Percentiles rank a stretch among this genome's conserved stretches.
phyloP scores from a whole-genome alignment of 1,140 invertebrate genomes.

The Eciton burchellii region DNA sequence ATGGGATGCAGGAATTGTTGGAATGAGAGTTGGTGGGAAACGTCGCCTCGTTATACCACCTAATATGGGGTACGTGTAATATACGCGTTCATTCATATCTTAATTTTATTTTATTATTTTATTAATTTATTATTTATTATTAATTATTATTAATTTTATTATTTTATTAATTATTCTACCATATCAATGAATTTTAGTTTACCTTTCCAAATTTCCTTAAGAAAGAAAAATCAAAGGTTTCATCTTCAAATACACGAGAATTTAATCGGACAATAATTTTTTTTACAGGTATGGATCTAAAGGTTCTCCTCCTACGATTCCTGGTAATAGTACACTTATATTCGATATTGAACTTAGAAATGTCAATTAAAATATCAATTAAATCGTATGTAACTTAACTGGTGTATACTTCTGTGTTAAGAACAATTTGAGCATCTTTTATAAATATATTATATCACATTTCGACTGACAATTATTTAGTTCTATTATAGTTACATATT shows the following conservation, averaged over 20 bases:
- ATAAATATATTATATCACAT: too few relatives aligned
- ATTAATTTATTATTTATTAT: neutral
- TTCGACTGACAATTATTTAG: too few relatives aligned
- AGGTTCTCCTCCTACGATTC: slow-evolving; percentile 93
- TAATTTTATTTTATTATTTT: neutral
- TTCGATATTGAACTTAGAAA: slow-evolving; percentile 96
- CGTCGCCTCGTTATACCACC: slow-evolving; percentile 94
- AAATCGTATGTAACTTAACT: neutral
- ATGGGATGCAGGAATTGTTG: slow-evolving; percentile 94
- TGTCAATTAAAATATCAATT: slow-evolving; percentile 89
- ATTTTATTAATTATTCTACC: neutral
- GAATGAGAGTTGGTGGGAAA: slow-evolving; percentile 97
- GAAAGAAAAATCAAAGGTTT: too few relatives aligned
- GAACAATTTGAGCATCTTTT: slow-evolving; percentile 1
- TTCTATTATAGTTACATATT: too few relatives aligned
- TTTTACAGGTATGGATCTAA: slow-evolving; percentile 91
- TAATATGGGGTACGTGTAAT: slow-evolving; percentile 90
- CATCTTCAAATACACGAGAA: neutral
- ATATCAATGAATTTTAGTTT: neutral
- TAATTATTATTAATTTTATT: neutral
- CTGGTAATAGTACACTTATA: slow-evolving; percentile 92
- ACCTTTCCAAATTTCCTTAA: neutral
- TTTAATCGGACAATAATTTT: slow-evolving; percentile 51
- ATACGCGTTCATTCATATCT: neutral
- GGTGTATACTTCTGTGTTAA: slow-evolving; percentile 27